Evolutionary conservation across 2,888 invertebrate species (phyloP).

Genomic region (Harpalus rufipes): DNA sequence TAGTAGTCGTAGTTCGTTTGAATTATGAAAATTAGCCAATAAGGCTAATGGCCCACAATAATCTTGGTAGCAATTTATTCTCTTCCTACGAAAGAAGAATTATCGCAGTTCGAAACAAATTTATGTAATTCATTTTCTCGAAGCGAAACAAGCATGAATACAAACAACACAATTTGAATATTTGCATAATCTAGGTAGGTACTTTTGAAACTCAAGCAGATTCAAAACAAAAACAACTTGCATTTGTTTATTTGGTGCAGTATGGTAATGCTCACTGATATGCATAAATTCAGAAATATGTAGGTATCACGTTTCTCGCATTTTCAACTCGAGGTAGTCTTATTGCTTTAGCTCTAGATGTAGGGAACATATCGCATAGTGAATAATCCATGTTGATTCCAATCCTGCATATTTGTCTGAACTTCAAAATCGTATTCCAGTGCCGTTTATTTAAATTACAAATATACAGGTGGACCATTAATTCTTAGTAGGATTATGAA

Average conservation of each 20-base stretch:
- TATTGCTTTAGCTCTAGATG: neutral
- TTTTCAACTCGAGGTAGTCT: constrained; percentile 13
- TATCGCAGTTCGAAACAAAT: neutral
- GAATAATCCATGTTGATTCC: no score
- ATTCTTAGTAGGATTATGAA: no score
- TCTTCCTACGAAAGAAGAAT: no score
- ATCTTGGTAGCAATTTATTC: no score
- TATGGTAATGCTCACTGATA: constrained; percentile 6
- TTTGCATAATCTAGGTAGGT: constrained; percentile 10
- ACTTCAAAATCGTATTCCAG: no score
- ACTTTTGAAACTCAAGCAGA: neutral
- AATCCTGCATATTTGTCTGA: no score
- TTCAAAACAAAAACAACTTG: constrained; percentile 5
- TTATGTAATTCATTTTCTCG: neutral
- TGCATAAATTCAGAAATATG: constrained; percentile 17
- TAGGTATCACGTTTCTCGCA: neutral
- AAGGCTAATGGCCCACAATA: no score
- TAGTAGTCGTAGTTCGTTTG: no score
- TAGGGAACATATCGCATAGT: constrained; percentile 18
- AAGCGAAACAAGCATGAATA: constrained; percentile 1
- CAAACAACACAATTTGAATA: constrained; percentile 18
- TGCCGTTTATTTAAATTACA: no score
- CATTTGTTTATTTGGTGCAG: constrained; percentile 7
- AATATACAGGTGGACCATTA: no score
- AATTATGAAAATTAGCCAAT: no score